These are phyloP conservation scores for Stenodema calcarata DNA, from an alignment of 2,888 invertebrate genomes.

Conservation along the genomic window DNA sequence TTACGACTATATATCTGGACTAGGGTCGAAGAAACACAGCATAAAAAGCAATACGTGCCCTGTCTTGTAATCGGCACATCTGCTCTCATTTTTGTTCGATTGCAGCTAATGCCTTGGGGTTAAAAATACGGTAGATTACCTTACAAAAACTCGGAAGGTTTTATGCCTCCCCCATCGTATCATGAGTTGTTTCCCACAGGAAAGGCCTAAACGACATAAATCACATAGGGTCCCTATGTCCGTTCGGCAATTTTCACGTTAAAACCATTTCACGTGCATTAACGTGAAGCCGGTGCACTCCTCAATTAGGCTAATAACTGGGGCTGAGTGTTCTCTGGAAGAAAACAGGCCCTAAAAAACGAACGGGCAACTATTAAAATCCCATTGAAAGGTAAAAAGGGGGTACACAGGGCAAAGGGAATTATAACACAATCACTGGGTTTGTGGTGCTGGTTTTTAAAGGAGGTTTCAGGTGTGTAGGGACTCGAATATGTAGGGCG, in stretches of 20 bases:
- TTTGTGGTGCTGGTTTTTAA: neutral
- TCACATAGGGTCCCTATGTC: neutral
- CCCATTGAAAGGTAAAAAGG: conserved; percentile 13
- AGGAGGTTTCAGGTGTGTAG: neutral
- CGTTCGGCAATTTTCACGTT: conserved; percentile 41
- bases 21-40: too few relatives aligned
- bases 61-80: neutral
- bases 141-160: neutral
- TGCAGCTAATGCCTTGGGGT: neutral
- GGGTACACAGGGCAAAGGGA: neutral
- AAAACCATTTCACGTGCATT: conserved; percentile 41
- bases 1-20: too few relatives aligned
- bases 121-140: neutral
- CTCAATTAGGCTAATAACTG: conserved; percentile 41
- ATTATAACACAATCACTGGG: conserved; percentile 45
- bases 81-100: neutral
- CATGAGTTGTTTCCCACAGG: conserved; percentile 14
- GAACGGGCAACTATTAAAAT: conserved; percentile 31
- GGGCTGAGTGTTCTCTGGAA: conserved; percentile 13
- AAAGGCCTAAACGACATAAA: conserved; percentile 8
- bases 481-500: neutral
- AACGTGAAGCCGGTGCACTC: conserved; percentile 15
- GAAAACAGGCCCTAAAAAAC: conserved; percentile 13
- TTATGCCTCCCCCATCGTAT: neutral
- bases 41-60: too few relatives aligned